Evolutionary conservation across 2,113 vertebrate species (phyloP).

Genomic region (Pteruthius melanotis): DNA sequence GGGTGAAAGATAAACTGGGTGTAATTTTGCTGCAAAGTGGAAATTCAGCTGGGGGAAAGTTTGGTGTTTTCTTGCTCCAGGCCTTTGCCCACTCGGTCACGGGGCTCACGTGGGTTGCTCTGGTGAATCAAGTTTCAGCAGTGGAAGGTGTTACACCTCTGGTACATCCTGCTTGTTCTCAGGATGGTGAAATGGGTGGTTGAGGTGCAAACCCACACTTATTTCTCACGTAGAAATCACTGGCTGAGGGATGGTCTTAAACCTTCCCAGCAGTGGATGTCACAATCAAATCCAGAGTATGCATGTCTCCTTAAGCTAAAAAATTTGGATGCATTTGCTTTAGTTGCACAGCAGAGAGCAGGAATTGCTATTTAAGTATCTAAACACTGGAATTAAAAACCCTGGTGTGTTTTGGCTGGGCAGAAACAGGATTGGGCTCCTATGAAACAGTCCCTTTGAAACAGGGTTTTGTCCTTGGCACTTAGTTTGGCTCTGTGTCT

Average conservation of each 20-base stretch:
- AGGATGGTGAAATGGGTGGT: background rate
- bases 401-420: background rate
- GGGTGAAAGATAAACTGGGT: background rate
- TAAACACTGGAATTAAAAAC: background rate
- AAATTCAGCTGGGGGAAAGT: background rate
- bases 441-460: background rate
- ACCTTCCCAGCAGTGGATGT: background rate
- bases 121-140: background rate
- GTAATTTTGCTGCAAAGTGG: background rate
- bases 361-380: background rate
- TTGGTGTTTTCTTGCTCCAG: background rate
- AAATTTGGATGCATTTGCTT: background rate
- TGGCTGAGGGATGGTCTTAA: background rate
- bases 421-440: background rate
- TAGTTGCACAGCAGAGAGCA: background rate
- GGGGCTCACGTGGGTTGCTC: background rate
- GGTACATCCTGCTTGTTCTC: background rate
- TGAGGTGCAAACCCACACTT: background rate
- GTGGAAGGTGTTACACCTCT: background rate
- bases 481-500: background rate
- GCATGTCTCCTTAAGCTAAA: background rate
- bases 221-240: background rate
- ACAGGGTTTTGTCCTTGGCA: background rate
- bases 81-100: accelerated
- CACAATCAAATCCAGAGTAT: background rate